phyloP scores from a whole-genome alignment of 2,113 vertebrate genomes.

The Dolichallabes microphthalmus region DNA sequence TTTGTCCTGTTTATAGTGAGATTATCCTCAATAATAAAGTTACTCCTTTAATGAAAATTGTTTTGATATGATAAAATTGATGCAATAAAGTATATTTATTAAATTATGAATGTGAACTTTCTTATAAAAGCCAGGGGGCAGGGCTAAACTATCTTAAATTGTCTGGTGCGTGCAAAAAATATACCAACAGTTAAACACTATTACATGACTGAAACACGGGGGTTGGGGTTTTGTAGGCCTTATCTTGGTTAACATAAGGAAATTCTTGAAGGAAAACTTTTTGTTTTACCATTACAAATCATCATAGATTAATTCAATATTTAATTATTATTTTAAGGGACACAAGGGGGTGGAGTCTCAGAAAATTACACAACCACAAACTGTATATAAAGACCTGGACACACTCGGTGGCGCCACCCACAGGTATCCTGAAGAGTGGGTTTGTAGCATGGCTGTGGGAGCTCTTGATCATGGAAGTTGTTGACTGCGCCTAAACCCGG shows the following conservation, averaged over 20 bases:
- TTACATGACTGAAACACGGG: background rate
- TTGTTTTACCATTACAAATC: background rate
- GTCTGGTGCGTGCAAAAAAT: too few relatives aligned
- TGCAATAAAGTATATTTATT: conserved; percentile 10
- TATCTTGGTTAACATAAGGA: background rate
- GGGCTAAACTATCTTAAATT: background rate
- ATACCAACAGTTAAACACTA: too few relatives aligned
- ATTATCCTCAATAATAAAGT: background rate
- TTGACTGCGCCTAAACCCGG: too few relatives aligned
- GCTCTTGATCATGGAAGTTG: too few relatives aligned
- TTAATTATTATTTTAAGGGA: background rate
- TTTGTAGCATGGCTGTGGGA: too few relatives aligned
- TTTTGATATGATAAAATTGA: background rate
- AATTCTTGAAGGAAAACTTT: too few relatives aligned
- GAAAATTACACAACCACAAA: background rate
- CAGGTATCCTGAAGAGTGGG: too few relatives aligned
- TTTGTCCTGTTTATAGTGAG: background rate
- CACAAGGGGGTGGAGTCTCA: background rate
- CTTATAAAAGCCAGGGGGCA: background rate
- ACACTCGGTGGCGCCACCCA: too few relatives aligned
- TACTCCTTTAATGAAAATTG: background rate
- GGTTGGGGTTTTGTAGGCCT: background rate
- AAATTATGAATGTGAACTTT: background rate
- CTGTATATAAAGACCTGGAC: too few relatives aligned
- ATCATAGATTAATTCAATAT: background rate